phyloP scores from a whole-genome alignment of 2,113 vertebrate species.

The Oophaga pumilio region DNA sequence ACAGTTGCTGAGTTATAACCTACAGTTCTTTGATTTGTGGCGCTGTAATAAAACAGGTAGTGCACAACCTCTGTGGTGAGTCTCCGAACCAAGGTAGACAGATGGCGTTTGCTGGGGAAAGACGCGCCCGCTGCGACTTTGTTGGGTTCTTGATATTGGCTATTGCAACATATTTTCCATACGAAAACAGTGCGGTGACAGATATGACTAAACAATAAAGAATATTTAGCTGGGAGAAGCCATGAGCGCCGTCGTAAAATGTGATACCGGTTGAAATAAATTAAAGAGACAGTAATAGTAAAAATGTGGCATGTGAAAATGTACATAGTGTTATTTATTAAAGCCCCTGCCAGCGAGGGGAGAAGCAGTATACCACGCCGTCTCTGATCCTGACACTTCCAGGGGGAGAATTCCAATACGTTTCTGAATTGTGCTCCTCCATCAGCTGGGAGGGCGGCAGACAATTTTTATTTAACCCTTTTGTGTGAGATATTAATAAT shows the following conservation, averaged over 20 bases:
- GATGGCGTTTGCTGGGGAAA: constrained; percentile 18
- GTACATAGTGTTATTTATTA: constrained; percentile 32
- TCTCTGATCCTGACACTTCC: neutral
- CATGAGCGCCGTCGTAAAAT: constrained; percentile 34
- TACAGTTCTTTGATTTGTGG: constrained; percentile 16
- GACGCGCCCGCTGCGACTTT: neutral
- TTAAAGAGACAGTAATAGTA: constrained; percentile 44
- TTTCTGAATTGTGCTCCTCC: neutral
- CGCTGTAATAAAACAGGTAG: constrained; percentile 16
- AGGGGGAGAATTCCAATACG: constrained; percentile 23
- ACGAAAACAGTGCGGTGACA: constrained; percentile 38
- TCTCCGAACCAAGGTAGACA: constrained; percentile 18
- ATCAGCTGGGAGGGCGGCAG: neutral
- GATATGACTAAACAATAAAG: constrained; percentile 27
- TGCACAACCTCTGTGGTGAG: neutral
- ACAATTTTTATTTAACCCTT: neutral
- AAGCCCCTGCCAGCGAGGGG: neutral
- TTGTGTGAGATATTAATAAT: too few relatives aligned
- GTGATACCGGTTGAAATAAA: constrained; percentile 30
- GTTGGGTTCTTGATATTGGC: constrained; percentile 21
- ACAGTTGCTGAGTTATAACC: constrained; percentile 15
- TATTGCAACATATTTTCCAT: constrained; percentile 44
- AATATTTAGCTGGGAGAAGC: constrained; percentile 43
- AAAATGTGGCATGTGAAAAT: constrained; percentile 46
- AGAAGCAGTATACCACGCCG: neutral